Evolutionary conservation across 1,140 invertebrate genomes (phyloP).

Genomic region (Grapholita molesta): DNA sequence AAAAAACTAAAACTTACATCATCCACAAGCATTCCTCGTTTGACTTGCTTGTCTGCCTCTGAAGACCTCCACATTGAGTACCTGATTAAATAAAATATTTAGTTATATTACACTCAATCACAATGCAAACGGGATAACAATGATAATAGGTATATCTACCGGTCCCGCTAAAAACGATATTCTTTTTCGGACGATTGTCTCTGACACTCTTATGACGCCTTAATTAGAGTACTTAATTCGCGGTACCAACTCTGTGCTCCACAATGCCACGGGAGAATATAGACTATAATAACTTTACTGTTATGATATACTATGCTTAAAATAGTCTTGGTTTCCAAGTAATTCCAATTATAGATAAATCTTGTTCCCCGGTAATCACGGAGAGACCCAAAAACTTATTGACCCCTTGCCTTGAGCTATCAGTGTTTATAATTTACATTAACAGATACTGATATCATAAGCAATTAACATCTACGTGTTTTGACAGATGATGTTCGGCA

Average conservation of each 20-base stretch:
- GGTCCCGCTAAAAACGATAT: too few relatives aligned
- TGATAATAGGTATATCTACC: too few relatives aligned
- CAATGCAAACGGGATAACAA: too few relatives aligned
- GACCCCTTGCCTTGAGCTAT: neutral
- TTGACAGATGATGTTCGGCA: neutral
- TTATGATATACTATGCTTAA: neutral
- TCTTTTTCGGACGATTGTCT: too few relatives aligned
- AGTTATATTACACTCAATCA: too few relatives aligned
- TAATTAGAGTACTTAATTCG: too few relatives aligned
- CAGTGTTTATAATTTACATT: slow-evolving; percentile 14
- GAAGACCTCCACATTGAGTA: slow-evolving; percentile 40
- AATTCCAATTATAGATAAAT: neutral
- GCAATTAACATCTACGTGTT: neutral
- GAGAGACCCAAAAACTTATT: slow-evolving; percentile 5
- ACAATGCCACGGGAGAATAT: too few relatives aligned
- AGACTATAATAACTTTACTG: too few relatives aligned
- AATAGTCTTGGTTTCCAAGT: neutral
- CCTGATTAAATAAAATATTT: slow-evolving; percentile 33
- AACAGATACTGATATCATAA: neutral
- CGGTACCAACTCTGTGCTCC: too few relatives aligned
- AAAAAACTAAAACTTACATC: slow-evolving; percentile 53
- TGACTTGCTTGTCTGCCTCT: slow-evolving; percentile 56
- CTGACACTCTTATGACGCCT: too few relatives aligned
- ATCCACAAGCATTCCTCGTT: slow-evolving; percentile 70
- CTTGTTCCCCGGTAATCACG: neutral